Percentiles rank a stretch among this genome's conserved stretches.
Evolutionary conservation across 2,888 invertebrate species (phyloP).

Genomic region (Aricia artaxerxes): DNA sequence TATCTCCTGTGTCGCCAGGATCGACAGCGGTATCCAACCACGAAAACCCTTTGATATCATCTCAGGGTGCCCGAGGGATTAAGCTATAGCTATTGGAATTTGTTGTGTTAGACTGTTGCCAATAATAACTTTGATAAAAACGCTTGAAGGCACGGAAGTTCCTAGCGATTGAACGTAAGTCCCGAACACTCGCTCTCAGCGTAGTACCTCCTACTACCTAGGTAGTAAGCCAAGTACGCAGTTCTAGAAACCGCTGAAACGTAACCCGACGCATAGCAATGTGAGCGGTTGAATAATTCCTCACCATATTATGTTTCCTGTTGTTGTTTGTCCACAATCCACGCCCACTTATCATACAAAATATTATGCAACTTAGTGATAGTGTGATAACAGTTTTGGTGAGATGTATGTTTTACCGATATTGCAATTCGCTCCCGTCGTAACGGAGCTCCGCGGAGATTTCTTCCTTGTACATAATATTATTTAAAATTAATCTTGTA

Average conservation of each 20-base stretch:
- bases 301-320: constrained; percentile 1
- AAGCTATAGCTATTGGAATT: no score
- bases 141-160: no score
- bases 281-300: constrained; percentile 13
- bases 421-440: neutral
- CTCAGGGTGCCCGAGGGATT: no score
- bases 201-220: neutral
- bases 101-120: no score
- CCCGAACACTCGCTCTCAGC: no score
- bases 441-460: neutral
- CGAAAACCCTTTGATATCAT: no score
- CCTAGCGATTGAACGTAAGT: no score
- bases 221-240: neutral
- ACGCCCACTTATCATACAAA: neutral
- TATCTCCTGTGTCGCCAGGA: no score
- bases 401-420: no score
- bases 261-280: neutral
- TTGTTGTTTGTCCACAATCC: neutral
- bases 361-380: neutral
- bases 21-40: no score
- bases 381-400: neutral
- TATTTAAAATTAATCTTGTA: neutral
- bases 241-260: constrained; percentile 16
- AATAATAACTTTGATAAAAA: no score
- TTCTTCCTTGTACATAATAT: no score